Evolutionary conservation across 2,113 vertebrate genomes (phyloP), one percentile per base, ranked within the genome.

Genomic region (Clarias batrachus): DNA sequence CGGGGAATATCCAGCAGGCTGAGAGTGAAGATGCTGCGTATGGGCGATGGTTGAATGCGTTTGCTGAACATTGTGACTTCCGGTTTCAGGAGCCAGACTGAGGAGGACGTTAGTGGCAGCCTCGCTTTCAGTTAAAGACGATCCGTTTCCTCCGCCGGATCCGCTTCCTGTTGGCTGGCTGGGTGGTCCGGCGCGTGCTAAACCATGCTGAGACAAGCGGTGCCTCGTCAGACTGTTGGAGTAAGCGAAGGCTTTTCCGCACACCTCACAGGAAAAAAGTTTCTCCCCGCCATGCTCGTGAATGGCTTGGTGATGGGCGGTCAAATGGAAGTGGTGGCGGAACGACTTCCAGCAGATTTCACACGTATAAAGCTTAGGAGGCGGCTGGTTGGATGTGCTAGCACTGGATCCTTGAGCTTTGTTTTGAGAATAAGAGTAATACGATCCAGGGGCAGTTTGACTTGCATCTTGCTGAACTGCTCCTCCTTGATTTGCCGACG

Each of bases 171-270:
- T 83, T 82, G 92, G 59, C 81, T 92, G 93, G 62, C 83, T 85
- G 63, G 91, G 87, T 0, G 92, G 91, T 56, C 93, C 94, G 6
- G 71, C 88, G 52, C 94, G 93, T 82, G 94, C 89, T 66, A 94
- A 89, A 66, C 94, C 94, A 0, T 96, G 96, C 87, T 98, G 97
- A 23, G 97, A 96, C 70, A 97, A 93, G 85, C 96, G 96, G 94
- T 98, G 97, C 0, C 97, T 96, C 0, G 97, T 96, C 59, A 98
- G 92, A 87, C 97, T 98, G 92, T 98, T 97, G 0, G 97, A 97
- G 92, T 98, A 97, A 6, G 97, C 97, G 1, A 98, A 98, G 12
- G 97, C 95, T 85, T 98, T 98, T 3, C 97, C 96, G 0, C 97
- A 98, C 0, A 97, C 95, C 23, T 97, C 96, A 25, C 97, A 98